Percentiles rank a stretch among this genome's conserved stretches.
Conservation (phyloP, 2,797 vertebrate species). For the Semotilus atromaculatus region DNA sequence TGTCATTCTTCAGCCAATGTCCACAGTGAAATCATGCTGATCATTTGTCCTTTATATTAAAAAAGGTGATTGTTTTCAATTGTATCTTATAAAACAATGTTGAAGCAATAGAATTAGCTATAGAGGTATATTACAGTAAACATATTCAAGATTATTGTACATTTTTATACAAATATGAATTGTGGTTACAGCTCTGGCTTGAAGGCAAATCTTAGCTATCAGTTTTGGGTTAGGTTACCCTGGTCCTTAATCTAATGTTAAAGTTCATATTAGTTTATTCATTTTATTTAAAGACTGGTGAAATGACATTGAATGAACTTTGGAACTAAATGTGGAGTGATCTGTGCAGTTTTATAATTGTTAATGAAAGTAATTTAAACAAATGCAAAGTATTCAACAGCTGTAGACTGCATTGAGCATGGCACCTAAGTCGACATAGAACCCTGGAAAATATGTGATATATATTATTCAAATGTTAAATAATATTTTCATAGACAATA, state of each 20-base stretch:
- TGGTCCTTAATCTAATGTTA: neutral
- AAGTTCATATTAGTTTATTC: neutral
- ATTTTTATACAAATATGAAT: neutral
- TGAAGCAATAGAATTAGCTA: neutral
- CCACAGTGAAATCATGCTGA: neutral
- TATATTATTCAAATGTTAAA: too few species aligned
- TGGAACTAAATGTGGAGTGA: neutral
- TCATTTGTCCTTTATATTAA: neutral
- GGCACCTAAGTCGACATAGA: neutral
- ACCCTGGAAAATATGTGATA: too few species aligned
- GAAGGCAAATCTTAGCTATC: neutral
- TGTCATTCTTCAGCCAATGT: constrained; percentile 1
- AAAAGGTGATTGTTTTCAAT: neutral
- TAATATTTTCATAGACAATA: too few species aligned
- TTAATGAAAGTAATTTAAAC: neutral
- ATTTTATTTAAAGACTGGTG: neutral
- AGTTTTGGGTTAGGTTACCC: constrained; percentile 9
- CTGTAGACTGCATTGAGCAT: neutral
- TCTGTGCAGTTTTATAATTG: neutral
- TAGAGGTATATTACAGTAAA: neutral
- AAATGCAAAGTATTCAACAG: neutral
- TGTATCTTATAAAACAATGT: too few species aligned
- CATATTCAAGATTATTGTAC: neutral
- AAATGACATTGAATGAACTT: neutral
- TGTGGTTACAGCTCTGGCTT: neutral